A percentile compares a stretch with the other conserved stretches of the same genome.
Evolutionary conservation across 2,113 vertebrate genomes (phyloP).

Genomic region (Cavia aperea): DNA sequence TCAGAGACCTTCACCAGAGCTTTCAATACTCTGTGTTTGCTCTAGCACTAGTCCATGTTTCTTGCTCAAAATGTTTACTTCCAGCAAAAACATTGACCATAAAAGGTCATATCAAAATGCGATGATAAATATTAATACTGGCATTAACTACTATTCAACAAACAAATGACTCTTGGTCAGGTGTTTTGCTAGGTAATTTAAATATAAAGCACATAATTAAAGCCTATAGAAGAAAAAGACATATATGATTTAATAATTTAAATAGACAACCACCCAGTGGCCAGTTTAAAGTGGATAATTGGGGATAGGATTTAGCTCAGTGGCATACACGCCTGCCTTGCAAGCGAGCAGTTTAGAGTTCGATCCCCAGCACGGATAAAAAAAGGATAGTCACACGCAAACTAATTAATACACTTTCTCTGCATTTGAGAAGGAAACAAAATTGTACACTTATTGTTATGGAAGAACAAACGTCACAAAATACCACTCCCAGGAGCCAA

Average conservation of each 20-base stretch:
- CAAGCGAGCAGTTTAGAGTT: too few relatives aligned
- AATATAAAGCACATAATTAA: background rate
- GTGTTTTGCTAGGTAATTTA: background rate
- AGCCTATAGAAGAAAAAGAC: conserved; percentile 1
- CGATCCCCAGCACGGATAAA: too few relatives aligned
- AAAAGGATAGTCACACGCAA: background rate
- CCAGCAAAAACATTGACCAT: conserved; percentile 13
- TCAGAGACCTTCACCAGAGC: background rate
- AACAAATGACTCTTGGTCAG: background rate
- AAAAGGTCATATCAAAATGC: conserved; percentile 19
- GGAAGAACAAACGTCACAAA: conserved; percentile 24
- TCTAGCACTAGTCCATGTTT: background rate
- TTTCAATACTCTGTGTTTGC: background rate
- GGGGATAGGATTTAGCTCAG: too few relatives aligned
- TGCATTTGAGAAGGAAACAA: background rate
- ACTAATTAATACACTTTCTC: background rate
- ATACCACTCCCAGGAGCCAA: background rate
- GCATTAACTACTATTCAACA: conserved; percentile 1
- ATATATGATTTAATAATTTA: conserved; percentile 36
- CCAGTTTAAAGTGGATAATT: background rate
- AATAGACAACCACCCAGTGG: background rate
- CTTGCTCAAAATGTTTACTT: conserved; percentile 35
- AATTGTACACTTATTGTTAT: background rate
- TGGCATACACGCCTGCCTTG: too few relatives aligned
- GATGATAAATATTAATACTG: conserved; percentile 31